phyloP scores from a whole-genome alignment of 2,888 invertebrate genomes.

The Caenorhabditis uteleia region DNA sequence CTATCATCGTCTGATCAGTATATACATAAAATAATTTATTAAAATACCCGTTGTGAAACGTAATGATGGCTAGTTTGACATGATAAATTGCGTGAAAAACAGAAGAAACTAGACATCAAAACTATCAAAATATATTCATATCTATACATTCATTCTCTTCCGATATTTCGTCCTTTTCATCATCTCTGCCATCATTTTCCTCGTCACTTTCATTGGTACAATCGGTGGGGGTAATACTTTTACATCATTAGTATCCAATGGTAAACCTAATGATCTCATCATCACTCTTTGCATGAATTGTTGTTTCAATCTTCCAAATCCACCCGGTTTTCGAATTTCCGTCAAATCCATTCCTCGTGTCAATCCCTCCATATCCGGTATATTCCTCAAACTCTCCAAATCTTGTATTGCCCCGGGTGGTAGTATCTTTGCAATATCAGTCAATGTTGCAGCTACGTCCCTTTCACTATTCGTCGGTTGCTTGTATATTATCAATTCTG shows the following conservation, averaged over 20 bases:
- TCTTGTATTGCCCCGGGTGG: conserved; percentile 60
- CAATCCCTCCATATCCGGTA: conserved; percentile 63
- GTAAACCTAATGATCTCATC: conserved; percentile 52
- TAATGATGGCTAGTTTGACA: too few relatives aligned
- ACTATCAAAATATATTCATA: too few relatives aligned
- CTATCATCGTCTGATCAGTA: too few relatives aligned
- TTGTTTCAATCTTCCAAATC: conserved; percentile 57
- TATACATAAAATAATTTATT: too few relatives aligned
- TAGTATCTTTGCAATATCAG: conserved; percentile 46
- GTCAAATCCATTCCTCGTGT: conserved; percentile 63
- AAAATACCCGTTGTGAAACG: too few relatives aligned
- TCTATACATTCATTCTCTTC: too few relatives aligned
- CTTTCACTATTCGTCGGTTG: conserved; percentile 30
- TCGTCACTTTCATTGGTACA: conserved; percentile 55
- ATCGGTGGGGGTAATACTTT: conserved; percentile 50
- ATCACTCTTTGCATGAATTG: conserved; percentile 65
- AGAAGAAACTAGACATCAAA: too few relatives aligned
- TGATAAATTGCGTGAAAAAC: too few relatives aligned
- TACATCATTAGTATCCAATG: conserved; percentile 32
- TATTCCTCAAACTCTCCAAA: conserved; percentile 53
- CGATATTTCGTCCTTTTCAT: conserved; percentile 23
- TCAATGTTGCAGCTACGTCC: conserved; percentile 44
- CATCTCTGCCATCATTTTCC: conserved; percentile 46
- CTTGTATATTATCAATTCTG: conserved; percentile 39
- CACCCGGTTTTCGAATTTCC: conserved; percentile 61